These are phyloP conservation scores for Ctenopoma kingsleyae DNA, from an alignment of 2,797 vertebrate genomes.

Conservation along the genomic window DNA sequence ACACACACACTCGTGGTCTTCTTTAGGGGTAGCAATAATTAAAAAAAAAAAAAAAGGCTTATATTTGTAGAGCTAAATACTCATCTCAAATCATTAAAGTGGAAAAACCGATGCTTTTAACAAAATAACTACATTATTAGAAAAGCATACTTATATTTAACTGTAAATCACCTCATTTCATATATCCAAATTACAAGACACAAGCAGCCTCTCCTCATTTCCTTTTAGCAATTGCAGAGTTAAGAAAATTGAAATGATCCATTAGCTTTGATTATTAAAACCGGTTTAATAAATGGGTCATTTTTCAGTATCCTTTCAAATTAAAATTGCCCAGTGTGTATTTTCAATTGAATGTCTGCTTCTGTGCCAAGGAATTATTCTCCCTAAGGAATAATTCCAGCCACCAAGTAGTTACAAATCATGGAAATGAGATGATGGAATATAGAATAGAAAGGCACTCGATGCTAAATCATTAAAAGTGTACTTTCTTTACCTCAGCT, in stretches of 20 bases:
- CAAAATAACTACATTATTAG: conserved; percentile 35
- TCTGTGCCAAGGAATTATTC: conserved; percentile 76
- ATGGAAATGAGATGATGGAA: conserved; percentile 83
- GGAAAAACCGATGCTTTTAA: not conserved
- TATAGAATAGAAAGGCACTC: conserved; percentile 76
- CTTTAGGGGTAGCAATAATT: conserved; percentile 13
- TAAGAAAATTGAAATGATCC: conserved; percentile 73
- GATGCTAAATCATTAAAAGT: conserved; percentile 80
- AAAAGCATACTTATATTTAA: conserved; percentile 48
- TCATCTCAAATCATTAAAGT: conserved; percentile 6
- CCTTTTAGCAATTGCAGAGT: conserved; percentile 66
- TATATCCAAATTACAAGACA: conserved; percentile 63
- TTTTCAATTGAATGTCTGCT: conserved; percentile 72
- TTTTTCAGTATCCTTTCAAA: conserved; percentile 78
- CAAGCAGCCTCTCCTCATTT: conserved; percentile 44
- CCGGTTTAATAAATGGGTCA: conserved; percentile 73
- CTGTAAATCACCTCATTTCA: conserved; percentile 57
- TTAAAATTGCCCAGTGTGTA: conserved; percentile 79
- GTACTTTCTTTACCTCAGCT: conserved; percentile 73
- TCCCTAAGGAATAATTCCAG: conserved; percentile 74
- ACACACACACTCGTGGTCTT: conserved; percentile 11
- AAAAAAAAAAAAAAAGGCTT: not conserved
- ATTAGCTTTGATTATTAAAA: conserved; percentile 80
- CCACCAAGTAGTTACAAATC: conserved; percentile 82
- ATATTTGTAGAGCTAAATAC: conserved; percentile 11